Conservation (phyloP, 2,113 vertebrate species). For the Nettapus auritus region DNA sequence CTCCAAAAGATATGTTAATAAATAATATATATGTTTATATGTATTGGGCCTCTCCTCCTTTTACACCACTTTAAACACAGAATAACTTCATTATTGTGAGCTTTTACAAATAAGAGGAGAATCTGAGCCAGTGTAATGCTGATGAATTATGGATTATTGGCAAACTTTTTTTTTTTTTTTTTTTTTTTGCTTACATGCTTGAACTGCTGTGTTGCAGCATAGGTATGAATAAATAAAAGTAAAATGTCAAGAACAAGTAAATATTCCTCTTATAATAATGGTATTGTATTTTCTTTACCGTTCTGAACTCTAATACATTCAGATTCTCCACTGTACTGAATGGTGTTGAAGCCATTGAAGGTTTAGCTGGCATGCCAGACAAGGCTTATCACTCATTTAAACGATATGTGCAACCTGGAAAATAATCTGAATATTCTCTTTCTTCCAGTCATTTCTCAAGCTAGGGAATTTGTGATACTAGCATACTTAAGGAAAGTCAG, state of each 20-base stretch:
- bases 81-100: background rate
- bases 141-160: background rate
- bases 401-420: background rate
- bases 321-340: background rate
- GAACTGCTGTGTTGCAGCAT: background rate
- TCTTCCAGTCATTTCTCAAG: background rate
- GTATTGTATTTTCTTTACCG: background rate
- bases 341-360: background rate
- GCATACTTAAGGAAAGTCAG: background rate
- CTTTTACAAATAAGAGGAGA: background rate
- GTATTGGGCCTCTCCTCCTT: background rate
- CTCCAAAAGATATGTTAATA: background rate
- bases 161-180: background rate
- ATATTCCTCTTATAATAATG: background rate
- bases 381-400: background rate
- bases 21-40: constrained; percentile 19
- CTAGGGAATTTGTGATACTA: background rate
- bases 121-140: background rate
- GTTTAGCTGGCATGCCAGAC: background rate
- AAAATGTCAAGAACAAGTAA: background rate
- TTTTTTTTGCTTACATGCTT: background rate
- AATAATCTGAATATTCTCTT: background rate
- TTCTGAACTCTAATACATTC: background rate
- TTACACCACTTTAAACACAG: background rate
- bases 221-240: background rate